A percentile compares a stretch with the other conserved stretches of the same genome.
Conservation (phyloP, 2,113 vertebrate genomes). For the Microtus richardsoni region DNA sequence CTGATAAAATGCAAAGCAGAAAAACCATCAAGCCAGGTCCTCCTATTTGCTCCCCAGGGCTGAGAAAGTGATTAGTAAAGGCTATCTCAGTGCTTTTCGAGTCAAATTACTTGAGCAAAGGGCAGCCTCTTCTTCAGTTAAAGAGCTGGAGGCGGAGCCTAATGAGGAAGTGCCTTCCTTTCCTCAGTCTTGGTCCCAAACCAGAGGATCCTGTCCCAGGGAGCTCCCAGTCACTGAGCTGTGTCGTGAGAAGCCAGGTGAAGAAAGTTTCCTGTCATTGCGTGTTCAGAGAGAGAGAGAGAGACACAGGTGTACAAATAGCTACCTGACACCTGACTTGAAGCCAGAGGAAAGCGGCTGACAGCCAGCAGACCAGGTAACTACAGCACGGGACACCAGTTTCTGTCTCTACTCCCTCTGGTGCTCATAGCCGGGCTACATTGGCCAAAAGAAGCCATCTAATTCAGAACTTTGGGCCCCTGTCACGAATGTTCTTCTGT, state of each 20-base stretch:
- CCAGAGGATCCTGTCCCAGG: neutral
- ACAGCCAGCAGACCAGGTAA: constrained; percentile 68
- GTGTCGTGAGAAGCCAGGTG: neutral
- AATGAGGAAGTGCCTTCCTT: constrained; percentile 68
- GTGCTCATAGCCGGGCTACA: neutral
- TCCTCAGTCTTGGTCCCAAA: neutral
- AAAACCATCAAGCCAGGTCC: neutral
- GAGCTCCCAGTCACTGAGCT: neutral
- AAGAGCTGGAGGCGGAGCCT: constrained; percentile 49
- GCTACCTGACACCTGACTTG: neutral
- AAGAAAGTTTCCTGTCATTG: neutral
- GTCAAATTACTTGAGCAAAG: constrained; percentile 60
- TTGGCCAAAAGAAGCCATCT: neutral
- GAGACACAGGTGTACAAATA: neutral
- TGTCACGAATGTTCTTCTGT: neutral
- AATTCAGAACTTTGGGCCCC: neutral
- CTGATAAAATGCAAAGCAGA: neutral
- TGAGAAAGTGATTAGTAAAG: neutral
- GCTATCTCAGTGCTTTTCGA: constrained; percentile 1
- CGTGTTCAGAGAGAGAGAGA: neutral
- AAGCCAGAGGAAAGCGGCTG: neutral
- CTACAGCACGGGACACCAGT: constrained; percentile 25
- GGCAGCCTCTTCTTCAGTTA: constrained; percentile 53
- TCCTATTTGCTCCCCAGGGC: neutral
- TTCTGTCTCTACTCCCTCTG: neutral